Conservation (phyloP, 2,888 invertebrate species). For the Portevinia maculata region DNA sequence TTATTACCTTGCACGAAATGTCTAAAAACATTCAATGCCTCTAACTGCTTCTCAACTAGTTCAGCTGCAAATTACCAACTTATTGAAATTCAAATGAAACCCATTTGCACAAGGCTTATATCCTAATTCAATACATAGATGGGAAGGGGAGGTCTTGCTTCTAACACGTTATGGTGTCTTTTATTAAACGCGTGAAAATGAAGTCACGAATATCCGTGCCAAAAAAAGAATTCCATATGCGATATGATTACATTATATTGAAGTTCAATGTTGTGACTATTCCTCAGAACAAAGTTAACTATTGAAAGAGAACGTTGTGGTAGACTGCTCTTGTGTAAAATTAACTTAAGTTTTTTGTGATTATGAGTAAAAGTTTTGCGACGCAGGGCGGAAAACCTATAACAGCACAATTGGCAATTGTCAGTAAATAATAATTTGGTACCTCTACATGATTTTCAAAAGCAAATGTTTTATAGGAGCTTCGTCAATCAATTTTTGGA, state of each 20-base stretch:
- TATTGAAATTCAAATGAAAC: slow-evolving; percentile 53
- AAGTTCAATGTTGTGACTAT: slow-evolving; percentile 14
- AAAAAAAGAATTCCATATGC: slow-evolving; percentile 22
- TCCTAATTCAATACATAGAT: neutral
- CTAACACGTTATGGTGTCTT: slow-evolving; percentile 44
- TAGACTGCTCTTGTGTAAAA: slow-evolving; percentile 54
- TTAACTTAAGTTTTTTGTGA: slow-evolving; percentile 1
- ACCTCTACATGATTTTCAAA: neutral
- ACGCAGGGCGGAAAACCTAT: slow-evolving; percentile 86
- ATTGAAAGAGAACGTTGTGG: slow-evolving; percentile 37
- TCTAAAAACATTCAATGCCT: slow-evolving; percentile 19
- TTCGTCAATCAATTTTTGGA: slow-evolving; percentile 87
- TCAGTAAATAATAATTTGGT: slow-evolving; percentile 80
- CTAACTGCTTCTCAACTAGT: slow-evolving; percentile 46
- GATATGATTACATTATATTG: neutral
- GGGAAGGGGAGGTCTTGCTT: neutral
- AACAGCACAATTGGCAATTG: slow-evolving; percentile 86
- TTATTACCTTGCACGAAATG: slow-evolving; percentile 58
- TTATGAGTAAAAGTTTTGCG: slow-evolving; percentile 80
- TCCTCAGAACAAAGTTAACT: slow-evolving; percentile 27
- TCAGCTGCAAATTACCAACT: slow-evolving; percentile 40
- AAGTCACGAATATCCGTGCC: slow-evolving; percentile 56
- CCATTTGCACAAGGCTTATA: slow-evolving; percentile 16
- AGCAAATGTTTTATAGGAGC: slow-evolving; percentile 83
- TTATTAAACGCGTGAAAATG: slow-evolving; percentile 59